Evolutionary conservation across 1,140 invertebrate genomes (phyloP).

Genomic region (Heliothis virescens): DNA sequence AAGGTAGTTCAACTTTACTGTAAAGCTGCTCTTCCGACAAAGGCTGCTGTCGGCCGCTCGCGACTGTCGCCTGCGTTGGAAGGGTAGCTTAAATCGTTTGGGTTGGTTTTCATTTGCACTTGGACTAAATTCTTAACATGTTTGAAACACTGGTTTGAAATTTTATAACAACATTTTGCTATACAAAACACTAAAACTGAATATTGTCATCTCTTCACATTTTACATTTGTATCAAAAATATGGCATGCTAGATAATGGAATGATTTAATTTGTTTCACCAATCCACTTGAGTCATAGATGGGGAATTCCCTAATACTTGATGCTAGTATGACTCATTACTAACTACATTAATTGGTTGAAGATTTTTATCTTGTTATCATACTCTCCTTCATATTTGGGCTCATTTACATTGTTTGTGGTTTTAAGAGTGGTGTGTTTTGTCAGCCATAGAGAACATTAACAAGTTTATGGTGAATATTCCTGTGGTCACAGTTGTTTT

Average conservation of each 20-base stretch:
- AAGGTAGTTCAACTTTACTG: neutral
- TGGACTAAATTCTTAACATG: neutral
- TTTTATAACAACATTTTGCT: neutral
- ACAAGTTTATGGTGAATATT: neutral
- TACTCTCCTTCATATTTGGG: neutral
- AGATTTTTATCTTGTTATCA: neutral
- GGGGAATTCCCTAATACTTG: too few relatives aligned
- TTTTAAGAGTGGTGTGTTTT: neutral
- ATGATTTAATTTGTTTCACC: too few relatives aligned
- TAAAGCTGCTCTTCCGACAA: too few relatives aligned
- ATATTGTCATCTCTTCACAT: neutral
- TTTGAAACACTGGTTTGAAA: neutral
- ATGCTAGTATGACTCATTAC: neutral
- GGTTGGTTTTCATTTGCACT: neutral
- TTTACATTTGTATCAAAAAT: neutral
- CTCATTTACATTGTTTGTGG: neutral
- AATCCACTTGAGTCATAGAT: too few relatives aligned
- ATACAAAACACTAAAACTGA: too few relatives aligned
- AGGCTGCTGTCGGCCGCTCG: too few relatives aligned
- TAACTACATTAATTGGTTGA: neutral
- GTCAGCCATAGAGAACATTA: neutral
- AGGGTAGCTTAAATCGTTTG: too few relatives aligned
- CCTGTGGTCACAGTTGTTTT: neutral
- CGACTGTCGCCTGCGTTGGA: too few relatives aligned
- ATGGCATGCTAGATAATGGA: too few relatives aligned